Conservation (phyloP, 2,888 invertebrate genomes). For the Metacarcinus magister region DNA sequence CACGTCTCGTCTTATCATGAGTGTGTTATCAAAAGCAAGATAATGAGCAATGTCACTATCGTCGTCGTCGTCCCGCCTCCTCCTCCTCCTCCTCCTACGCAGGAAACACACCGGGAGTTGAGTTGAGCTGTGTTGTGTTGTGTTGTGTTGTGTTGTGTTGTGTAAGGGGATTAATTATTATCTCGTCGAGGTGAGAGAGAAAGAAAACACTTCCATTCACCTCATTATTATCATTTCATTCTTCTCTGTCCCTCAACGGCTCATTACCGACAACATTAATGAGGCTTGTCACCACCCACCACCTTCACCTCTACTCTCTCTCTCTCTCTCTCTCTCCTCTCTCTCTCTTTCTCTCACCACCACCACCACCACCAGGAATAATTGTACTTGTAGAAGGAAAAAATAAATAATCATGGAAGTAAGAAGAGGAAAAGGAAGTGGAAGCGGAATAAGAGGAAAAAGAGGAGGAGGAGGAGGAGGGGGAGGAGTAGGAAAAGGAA, state of each 20-base stretch:
- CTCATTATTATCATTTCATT: neutral
- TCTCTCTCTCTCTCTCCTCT: conserved; percentile 1
- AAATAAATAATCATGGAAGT: neutral
- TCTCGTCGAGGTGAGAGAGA: neutral
- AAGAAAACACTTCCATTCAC: conserved; percentile 4
- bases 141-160: neutral
- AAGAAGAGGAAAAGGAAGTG: neutral
- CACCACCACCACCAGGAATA: neutral
- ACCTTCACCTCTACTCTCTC: conserved; percentile 1
- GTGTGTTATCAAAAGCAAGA: neutral
- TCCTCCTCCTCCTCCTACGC: neutral
- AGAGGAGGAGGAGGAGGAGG: neutral
- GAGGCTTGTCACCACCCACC: neutral
- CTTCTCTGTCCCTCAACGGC: neutral
- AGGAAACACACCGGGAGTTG: neutral
- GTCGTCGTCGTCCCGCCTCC: neutral
- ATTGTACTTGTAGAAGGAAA: neutral
- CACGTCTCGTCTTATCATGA: neutral
- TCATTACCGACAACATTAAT: neutral
- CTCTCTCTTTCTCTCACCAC: neutral
- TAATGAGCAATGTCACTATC: neutral
- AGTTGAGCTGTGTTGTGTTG: neutral
- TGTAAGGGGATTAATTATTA: neutral
- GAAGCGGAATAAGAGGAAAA: neutral
- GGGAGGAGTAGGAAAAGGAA: neutral